These are phyloP conservation scores for Biston betularia DNA, from an alignment of 2,888 invertebrate genomes.

Conservation along the genomic window DNA sequence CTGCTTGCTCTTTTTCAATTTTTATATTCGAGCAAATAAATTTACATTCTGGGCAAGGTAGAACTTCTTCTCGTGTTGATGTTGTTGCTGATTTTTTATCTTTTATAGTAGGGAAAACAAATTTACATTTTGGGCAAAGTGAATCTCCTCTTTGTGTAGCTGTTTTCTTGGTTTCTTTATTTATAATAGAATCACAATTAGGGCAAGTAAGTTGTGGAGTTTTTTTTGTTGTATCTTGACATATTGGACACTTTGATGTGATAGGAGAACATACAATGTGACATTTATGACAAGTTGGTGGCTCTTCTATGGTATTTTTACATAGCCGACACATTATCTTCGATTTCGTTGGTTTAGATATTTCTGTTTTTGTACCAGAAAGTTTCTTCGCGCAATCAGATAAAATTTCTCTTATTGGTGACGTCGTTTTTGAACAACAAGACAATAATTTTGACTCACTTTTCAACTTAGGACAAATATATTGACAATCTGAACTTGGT, in stretches of 20 bases:
- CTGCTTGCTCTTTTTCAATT: background rate
- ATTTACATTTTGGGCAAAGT: no score
- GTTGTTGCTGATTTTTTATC: no score
- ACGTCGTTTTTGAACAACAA: background rate
- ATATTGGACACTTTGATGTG: background rate
- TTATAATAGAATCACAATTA: no score
- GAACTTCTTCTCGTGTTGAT: background rate
- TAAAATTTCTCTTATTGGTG: background rate
- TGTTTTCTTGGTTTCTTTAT: no score
- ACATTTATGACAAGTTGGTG: no score
- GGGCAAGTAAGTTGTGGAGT: no score
- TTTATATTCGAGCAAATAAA: no score
- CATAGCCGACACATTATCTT: no score
- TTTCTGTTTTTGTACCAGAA: background rate
- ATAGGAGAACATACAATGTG: no score
- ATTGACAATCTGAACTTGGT: background rate
- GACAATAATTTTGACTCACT: background rate
- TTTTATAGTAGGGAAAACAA: no score
- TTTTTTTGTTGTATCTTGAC: background rate
- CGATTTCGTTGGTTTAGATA: background rate
- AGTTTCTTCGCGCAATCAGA: background rate
- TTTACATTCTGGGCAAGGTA: background rate
- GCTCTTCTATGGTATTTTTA: no score
- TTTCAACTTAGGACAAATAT: background rate
- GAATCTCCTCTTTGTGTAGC: no score